Evolutionary conservation across 2,888 invertebrate species (phyloP).

Genomic region (Chaitophorus viminalis): DNA sequence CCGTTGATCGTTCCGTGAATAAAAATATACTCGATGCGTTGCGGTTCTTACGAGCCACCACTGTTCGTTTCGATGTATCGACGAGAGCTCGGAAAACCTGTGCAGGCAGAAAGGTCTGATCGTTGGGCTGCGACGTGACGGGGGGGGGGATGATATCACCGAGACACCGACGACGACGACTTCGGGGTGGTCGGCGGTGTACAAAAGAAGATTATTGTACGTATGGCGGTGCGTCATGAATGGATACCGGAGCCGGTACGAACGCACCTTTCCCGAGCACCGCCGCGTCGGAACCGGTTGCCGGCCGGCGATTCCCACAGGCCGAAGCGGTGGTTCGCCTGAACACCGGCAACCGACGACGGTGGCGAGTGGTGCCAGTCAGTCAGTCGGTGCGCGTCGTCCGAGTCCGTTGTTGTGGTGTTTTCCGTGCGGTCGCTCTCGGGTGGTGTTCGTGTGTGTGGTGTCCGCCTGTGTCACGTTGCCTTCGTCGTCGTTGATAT

Average conservation of each 20-base stretch:
- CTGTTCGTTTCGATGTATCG: no score
- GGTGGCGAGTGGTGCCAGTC: neutral
- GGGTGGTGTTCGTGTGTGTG: neutral
- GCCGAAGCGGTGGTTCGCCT: neutral
- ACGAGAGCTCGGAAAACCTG: no score
- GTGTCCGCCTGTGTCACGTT: neutral
- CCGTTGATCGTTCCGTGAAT: no score
- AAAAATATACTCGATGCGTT: no score
- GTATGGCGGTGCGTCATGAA: neutral
- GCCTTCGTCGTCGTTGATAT: neutral
- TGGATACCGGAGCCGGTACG: constrained; percentile 15
- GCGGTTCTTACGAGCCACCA: no score
- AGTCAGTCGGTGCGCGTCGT: constrained; percentile 9
- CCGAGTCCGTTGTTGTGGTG: neutral
- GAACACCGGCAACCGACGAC: neutral
- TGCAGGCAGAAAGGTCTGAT: no score
- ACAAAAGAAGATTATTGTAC: neutral
- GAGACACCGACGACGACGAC: no score
- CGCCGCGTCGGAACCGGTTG: constrained; percentile 49
- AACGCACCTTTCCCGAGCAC: constrained; percentile 30
- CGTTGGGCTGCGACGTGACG: no score
- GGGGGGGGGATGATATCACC: no score
- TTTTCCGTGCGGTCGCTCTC: neutral
- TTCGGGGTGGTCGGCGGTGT: no score
- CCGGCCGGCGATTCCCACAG: constrained; percentile 32